Percentiles rank a stretch among this genome's conserved stretches.
phyloP scores from a whole-genome alignment of 2,113 vertebrate genomes.

The Plectropomus leopardus region DNA sequence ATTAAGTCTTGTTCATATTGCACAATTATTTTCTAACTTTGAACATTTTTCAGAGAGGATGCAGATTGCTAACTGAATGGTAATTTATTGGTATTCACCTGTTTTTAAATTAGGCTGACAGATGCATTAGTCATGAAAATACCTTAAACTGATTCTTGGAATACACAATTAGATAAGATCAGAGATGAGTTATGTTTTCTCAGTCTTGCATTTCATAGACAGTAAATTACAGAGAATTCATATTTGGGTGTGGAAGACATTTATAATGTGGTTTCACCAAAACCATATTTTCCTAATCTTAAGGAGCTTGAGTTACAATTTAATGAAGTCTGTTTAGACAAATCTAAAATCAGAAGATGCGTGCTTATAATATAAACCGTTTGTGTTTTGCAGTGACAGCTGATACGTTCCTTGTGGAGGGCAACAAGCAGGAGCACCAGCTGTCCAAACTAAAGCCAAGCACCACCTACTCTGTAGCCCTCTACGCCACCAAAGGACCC shows the following conservation, averaged over 20 bases:
- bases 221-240: neutral
- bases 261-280: neutral
- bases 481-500: slow-evolving; percentile 93
- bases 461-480: slow-evolving; percentile 90
- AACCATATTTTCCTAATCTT: slow-evolving; percentile 1
- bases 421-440: slow-evolving; percentile 90
- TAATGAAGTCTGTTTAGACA: neutral
- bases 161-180: slow-evolving; percentile 7
- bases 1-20: slow-evolving; percentile 6
- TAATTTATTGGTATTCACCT: neutral
- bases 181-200: neutral
- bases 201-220: neutral
- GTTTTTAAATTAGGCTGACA: neutral
- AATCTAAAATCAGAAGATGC: slow-evolving; percentile 8
- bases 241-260: neutral
- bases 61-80: neutral
- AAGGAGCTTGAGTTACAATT: neutral
- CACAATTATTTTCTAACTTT: neutral
- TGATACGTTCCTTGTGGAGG: slow-evolving; percentile 94
- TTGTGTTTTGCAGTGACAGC: slow-evolving; percentile 85
- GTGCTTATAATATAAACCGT: neutral
- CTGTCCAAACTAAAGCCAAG: slow-evolving; percentile 90
- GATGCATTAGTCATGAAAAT: neutral
- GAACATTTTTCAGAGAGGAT: neutral
- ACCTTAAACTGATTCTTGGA: neutral